Base-by-base conservation (phyloP, 1,140 invertebrate species). In the Solenopsis fugax region DNA sequence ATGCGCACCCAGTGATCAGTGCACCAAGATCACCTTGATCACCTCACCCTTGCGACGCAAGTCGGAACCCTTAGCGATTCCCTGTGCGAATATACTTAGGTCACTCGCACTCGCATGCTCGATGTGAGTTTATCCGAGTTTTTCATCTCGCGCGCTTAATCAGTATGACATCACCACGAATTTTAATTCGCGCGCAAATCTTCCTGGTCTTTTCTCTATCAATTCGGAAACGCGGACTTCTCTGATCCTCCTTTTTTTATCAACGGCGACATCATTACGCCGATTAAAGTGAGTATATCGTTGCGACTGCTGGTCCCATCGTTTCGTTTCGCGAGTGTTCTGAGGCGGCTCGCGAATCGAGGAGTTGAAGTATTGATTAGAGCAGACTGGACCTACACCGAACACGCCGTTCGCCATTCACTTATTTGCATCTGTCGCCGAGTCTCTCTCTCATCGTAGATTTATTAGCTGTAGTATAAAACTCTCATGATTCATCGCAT, bases 261-360 rank as follows among this genome's bases (percentile, higher is more conserved):
- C 13, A 29, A n/a, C 12, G 18, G 16, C 41, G 13, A 75, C 13
- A 34, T 77, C 69, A 21, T 41, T 12, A 73, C 10, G 29, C 18
- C 7, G 16, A 54, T 60, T 48, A 73, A 7, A 60, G 12, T 60
- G 24, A 72, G 50, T 72, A 91, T 90, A 93, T 92, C 88, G 89
- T 93, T 94, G 90, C 93, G 94, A 94, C 95, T 95, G 95, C 94
- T 95, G 95, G 95, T 95, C 95, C 94, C 92, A 87, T 93, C 92
- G 65, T 69, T 24, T 93, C 94, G 94, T 94, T 90, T 90, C 89
- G 89, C 89, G 82, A 77, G 62, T 86, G 81, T 90, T 82, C 89
- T 84, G 82, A 88, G 58, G 76, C 86, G 73, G 64, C 81, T 87
- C 29, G 85, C 52, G 58, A 78, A 82, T 90, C 75, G 86, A 85